A percentile compares a stretch with the other conserved stretches of the same genome.
Conservation (phyloP, 2,113 vertebrate genomes). For the Catharus fuscescens region DNA sequence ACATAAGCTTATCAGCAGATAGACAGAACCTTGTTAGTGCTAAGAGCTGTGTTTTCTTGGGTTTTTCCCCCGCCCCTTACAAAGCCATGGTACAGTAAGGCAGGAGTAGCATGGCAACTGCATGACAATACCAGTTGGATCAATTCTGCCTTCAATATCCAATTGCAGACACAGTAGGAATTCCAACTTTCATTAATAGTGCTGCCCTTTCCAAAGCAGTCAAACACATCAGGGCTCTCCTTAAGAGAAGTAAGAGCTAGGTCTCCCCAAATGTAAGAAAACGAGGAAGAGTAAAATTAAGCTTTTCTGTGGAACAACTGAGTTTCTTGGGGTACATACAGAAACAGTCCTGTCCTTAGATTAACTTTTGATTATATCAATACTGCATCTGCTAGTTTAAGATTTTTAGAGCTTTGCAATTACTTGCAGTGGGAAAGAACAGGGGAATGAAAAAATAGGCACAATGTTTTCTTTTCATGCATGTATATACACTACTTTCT, state of each 20-base stretch:
- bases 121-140: background rate
- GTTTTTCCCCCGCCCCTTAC: background rate
- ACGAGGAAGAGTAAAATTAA: background rate
- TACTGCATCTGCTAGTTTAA: background rate
- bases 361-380: background rate
- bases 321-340: background rate
- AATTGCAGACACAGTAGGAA: background rate
- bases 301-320: background rate
- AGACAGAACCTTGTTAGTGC: background rate
- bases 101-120: background rate
- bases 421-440: slow-evolving; percentile 8
- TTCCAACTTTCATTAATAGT: background rate
- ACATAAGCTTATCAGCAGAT: background rate
- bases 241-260: background rate
- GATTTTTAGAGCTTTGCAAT: background rate
- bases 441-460: background rate
- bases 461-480: background rate
- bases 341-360: background rate
- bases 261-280: background rate
- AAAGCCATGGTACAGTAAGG: background rate
- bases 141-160: background rate
- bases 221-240: background rate
- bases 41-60: background rate
- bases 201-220: background rate
- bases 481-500: background rate